Percentiles rank a stretch among this genome's conserved stretches.
Conservation (phyloP, 1,140 invertebrate species). For the Heliconius congener region DNA sequence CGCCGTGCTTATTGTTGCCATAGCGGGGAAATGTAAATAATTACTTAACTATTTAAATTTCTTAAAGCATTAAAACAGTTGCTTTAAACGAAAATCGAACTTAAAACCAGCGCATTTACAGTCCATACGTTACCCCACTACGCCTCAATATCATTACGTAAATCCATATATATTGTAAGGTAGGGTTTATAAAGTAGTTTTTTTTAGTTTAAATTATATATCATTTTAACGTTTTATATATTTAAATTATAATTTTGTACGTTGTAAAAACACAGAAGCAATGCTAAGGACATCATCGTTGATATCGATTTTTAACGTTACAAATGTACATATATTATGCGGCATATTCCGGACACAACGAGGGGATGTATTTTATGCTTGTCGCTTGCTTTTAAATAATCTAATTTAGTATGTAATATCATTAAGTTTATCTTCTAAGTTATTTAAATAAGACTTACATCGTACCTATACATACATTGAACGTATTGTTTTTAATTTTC, state of each 20-base stretch:
- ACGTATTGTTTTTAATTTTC: background rate
- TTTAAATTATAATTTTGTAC: slow-evolving; percentile 36
- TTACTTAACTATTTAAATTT: too few species aligned
- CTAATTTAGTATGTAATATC: background rate
- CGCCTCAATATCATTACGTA: too few species aligned
- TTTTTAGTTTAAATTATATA: background rate
- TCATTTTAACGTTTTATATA: background rate
- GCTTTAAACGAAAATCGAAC: too few species aligned
- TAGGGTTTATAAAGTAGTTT: too few species aligned
- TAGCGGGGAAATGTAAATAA: too few species aligned
- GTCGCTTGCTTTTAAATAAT: background rate
- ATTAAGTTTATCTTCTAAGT: background rate
- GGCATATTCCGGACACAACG: slow-evolving; percentile 6
- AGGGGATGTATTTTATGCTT: background rate
- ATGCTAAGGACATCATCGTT: slow-evolving; percentile 7
- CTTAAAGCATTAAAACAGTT: too few species aligned
- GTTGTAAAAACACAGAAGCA: slow-evolving; percentile 35
- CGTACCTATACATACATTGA: background rate
- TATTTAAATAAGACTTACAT: background rate
- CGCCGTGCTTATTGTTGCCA: too few species aligned
- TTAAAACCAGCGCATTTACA: too few species aligned
- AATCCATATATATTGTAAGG: too few species aligned
- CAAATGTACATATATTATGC: slow-evolving; percentile 15
- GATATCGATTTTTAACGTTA: slow-evolving; percentile 18
- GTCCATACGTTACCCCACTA: too few species aligned